Percentiles rank a stretch among this genome's conserved stretches.
phyloP scores from a whole-genome alignment of 2,113 vertebrate genomes.

The Peromyscus californicus region DNA sequence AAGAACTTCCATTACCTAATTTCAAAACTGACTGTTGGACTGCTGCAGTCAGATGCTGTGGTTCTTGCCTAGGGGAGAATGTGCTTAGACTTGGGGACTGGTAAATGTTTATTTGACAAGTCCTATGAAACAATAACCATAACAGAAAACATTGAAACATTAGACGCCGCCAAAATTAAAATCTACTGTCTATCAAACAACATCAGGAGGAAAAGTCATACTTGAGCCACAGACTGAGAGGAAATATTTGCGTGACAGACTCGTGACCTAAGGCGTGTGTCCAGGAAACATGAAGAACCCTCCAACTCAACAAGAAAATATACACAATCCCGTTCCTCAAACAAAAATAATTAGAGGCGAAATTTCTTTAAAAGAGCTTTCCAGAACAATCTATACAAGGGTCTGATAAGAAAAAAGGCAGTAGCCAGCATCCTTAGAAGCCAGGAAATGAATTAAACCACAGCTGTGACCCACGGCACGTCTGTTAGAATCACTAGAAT shows the following conservation, averaged over 20 bases:
- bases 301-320: background rate
- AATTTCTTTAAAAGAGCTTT: background rate
- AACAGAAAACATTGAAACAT: background rate
- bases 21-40: background rate
- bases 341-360: background rate
- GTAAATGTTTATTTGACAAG: background rate
- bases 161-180: constrained; percentile 36
- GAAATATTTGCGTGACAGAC: constrained; percentile 6
- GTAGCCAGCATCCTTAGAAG: background rate
- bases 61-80: background rate
- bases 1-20: background rate
- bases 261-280: background rate
- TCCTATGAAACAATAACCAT: background rate
- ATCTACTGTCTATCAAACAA: background rate
- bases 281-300: background rate
- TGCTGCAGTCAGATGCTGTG: background rate
- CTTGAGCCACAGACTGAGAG: background rate
- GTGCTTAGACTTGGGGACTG: background rate
- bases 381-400: background rate
- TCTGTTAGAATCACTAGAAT: background rate
- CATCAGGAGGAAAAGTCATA: constrained; percentile 2
- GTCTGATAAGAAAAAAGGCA: background rate
- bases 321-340: background rate
- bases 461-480: background rate
- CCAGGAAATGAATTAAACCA: background rate